A percentile compares a stretch with the other conserved stretches of the same genome.
Conservation (phyloP, 1,140 invertebrate species). For the Ceratitis capitata region DNA sequence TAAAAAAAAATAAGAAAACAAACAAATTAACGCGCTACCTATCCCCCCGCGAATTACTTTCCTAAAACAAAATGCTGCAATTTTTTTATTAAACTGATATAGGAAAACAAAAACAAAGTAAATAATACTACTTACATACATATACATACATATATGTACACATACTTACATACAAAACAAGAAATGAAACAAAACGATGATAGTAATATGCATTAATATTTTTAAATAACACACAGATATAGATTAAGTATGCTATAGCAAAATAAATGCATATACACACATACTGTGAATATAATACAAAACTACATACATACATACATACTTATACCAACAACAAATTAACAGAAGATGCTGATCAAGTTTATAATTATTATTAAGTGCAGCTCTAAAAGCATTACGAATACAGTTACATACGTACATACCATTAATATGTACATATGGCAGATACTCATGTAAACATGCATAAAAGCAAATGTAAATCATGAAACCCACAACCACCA, state of each 20-base stretch:
- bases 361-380: slow-evolving; percentile 23
- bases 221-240: neutral
- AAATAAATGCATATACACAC: neutral
- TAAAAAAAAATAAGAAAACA: neutral
- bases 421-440: neutral
- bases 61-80: slow-evolving; percentile 25
- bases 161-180: neutral
- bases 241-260: slow-evolving; percentile 7
- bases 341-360: slow-evolving; percentile 35
- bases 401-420: neutral
- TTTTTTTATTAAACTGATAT: slow-evolving; percentile 17
- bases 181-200: neutral
- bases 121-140: slow-evolving; percentile 20
- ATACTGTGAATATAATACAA: neutral
- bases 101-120: neutral
- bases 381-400: slow-evolving; percentile 26
- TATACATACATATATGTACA: neutral
- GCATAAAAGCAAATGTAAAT: neutral
- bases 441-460: neutral
- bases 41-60: slow-evolving; percentile 32
- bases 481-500: neutral
- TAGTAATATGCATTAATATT: slow-evolving; percentile 2
- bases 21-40: slow-evolving; percentile 18
- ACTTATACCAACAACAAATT: slow-evolving; percentile 2
- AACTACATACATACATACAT: neutral